phyloP scores from a whole-genome alignment of 1,140 invertebrate genomes.

The Drosophila sproati region DNA sequence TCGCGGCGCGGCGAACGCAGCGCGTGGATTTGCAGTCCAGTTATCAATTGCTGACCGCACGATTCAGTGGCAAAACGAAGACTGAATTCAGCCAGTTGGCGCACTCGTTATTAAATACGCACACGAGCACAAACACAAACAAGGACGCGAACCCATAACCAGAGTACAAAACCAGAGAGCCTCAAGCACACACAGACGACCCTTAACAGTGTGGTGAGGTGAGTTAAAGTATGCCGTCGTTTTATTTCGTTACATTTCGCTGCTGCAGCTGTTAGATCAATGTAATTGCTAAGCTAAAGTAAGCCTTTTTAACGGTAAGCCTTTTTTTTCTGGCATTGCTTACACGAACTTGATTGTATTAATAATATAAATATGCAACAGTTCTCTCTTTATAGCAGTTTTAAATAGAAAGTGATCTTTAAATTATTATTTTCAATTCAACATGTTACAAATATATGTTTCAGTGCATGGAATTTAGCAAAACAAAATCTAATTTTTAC shows the following conservation, averaged over 20 bases:
- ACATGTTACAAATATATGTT: too few relatives aligned
- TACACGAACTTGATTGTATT: too few relatives aligned
- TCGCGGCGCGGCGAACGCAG: conserved; percentile 65
- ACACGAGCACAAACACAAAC: conserved; percentile 10
- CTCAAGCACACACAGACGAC: neutral
- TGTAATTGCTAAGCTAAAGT: conserved; percentile 41
- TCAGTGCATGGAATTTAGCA: too few relatives aligned
- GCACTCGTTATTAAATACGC: conserved; percentile 80
- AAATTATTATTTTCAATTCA: too few relatives aligned
- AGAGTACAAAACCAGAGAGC: neutral
- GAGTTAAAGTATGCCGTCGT: conserved; percentile 30
- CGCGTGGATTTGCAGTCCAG: conserved; percentile 39
- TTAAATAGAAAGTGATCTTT: too few relatives aligned
- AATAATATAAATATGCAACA: too few relatives aligned
- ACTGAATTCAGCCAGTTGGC: conserved; percentile 72
- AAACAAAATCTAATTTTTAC: too few relatives aligned
- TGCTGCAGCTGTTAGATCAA: neutral
- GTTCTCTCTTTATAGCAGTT: too few relatives aligned
- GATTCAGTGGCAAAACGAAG: conserved; percentile 82
- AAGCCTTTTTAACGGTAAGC: neutral
- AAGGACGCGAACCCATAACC: conserved; percentile 19
- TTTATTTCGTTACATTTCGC: neutral
- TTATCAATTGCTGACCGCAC: conserved; percentile 73
- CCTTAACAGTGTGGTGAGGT: conserved; percentile 42
- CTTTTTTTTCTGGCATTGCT: neutral